phyloP scores from a whole-genome alignment of 2,797 vertebrate species.

The Alosa sapidissima region DNA sequence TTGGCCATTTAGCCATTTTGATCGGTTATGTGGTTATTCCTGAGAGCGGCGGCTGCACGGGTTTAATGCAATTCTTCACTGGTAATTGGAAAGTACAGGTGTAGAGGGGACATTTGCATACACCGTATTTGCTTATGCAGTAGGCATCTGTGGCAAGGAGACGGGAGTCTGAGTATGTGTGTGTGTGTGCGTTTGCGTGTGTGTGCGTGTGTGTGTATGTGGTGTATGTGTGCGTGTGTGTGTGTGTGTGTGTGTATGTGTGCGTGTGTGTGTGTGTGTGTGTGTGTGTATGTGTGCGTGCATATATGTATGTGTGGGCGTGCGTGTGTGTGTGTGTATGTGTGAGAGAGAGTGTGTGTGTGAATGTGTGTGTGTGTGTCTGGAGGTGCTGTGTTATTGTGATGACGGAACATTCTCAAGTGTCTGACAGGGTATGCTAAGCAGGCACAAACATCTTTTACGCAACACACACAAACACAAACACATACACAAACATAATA shows the following conservation, averaged over 20 bases:
- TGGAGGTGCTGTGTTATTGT: not conserved
- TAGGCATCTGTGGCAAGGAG: conserved; percentile 27
- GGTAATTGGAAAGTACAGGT: conserved; percentile 83
- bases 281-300: not conserved
- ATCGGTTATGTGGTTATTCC: conserved; percentile 76
- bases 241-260: not conserved
- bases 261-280: not conserved
- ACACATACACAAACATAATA: conserved; percentile 9
- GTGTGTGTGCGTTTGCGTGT: not conserved
- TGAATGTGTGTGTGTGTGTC: not conserved
- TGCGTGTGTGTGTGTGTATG: not conserved
- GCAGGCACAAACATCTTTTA: not conserved
- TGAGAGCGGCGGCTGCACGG: conserved; percentile 70
- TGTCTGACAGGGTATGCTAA: not conserved
- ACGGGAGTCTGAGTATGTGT: not conserved
- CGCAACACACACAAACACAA: not conserved
- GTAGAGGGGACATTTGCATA: conserved; percentile 79
- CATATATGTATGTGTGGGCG: too few relatives aligned
- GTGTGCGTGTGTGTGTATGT: not conserved
- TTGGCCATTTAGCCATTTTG: conserved; percentile 80
- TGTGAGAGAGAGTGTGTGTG: not conserved
- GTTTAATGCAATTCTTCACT: conserved; percentile 74
- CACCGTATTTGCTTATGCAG: conserved; percentile 55
- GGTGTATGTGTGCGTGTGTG: not conserved
- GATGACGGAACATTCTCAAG: conserved; percentile 5